Percentiles rank a stretch among this genome's conserved stretches.
phyloP scores from a whole-genome alignment of 2,113 vertebrate genomes.

The Onychorhynchus coronatus region DNA sequence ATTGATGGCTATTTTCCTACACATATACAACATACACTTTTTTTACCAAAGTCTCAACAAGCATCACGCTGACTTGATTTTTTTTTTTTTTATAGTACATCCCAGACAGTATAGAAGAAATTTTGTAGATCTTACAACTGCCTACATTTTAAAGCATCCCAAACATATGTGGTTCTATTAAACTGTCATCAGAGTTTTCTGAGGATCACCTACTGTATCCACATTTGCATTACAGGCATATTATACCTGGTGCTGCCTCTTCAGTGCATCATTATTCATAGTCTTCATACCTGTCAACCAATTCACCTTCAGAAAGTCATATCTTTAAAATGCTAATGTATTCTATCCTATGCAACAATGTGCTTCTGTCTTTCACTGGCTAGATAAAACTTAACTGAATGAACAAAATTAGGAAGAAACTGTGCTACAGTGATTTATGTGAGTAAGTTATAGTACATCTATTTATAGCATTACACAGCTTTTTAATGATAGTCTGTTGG shows the following conservation, averaged over 20 bases:
- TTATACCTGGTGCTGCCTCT: neutral
- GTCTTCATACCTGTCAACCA: neutral
- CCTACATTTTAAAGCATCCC: neutral
- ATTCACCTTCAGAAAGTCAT: neutral
- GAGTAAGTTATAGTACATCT: neutral
- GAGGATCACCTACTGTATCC: neutral
- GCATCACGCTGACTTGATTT: neutral
- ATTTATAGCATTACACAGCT: constrained; percentile 5
- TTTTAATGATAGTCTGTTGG: neutral
- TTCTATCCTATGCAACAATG: neutral
- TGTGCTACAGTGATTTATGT: neutral
- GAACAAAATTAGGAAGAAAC: neutral
- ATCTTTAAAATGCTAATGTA: constrained; percentile 6
- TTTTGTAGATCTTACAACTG: neutral
- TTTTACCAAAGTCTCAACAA: neutral
- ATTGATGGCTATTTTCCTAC: neutral
- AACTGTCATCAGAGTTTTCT: neutral
- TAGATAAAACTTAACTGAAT: neutral
- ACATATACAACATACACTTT: neutral
- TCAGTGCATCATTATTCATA: neutral
- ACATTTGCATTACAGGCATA: neutral
- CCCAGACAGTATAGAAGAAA: neutral
- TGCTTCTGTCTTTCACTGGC: neutral
- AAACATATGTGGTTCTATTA: neutral
- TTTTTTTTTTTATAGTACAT: neutral